Conservation (phyloP, 1,140 invertebrate species). For the Bombus superbus region DNA sequence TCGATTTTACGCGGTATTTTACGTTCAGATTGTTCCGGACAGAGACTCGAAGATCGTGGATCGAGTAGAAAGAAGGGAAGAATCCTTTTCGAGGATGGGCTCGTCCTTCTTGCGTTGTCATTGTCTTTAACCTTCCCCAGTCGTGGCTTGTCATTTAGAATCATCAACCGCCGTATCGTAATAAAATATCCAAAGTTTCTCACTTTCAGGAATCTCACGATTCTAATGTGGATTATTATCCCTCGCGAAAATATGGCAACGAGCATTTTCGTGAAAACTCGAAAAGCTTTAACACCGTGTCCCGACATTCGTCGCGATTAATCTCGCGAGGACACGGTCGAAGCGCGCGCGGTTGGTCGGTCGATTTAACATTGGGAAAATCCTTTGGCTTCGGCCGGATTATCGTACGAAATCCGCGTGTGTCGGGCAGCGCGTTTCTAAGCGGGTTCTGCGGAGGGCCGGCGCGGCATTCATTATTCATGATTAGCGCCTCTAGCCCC, state of each 20-base stretch:
- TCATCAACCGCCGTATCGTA: too few species aligned
- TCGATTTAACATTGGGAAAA: not conserved
- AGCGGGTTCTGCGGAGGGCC: constrained; percentile 32
- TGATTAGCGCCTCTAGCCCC: constrained; percentile 57
- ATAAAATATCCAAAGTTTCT: not conserved
- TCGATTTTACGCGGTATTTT: not conserved
- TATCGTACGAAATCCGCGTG: constrained; percentile 20
- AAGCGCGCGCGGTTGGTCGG: not conserved
- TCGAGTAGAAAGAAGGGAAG: not conserved
- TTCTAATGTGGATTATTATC: not conserved
- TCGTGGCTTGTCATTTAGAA: too few species aligned
- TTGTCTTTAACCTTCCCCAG: too few species aligned
- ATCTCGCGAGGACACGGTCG: not conserved
- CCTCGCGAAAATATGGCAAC: not conserved
- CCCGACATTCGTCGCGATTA: not conserved
- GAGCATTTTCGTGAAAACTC: not conserved
- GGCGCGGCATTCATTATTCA: constrained; percentile 66
- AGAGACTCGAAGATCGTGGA: not conserved
- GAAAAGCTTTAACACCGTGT: not conserved
- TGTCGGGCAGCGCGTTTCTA: constrained; percentile 37
- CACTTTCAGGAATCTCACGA: not conserved
- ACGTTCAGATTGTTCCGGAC: not conserved
- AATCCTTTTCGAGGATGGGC: not conserved
- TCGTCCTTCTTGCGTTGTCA: too few species aligned
- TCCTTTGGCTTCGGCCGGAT: not conserved